Conservation (phyloP, 2,113 vertebrate genomes). For the Enhydra lutris region DNA sequence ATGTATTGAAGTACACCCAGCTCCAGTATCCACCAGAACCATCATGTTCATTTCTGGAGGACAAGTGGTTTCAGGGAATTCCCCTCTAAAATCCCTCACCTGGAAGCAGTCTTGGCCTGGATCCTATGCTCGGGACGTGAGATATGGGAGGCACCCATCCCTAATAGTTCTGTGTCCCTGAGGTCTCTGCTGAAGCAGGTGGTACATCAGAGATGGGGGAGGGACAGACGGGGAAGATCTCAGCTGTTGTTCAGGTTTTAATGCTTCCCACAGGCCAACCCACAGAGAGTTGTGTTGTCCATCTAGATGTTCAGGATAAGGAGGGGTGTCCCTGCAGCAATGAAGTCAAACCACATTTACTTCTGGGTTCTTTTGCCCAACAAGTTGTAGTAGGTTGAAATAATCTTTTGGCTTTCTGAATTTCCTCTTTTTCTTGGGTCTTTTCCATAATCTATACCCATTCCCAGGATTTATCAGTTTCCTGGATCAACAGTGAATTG, state of each 20-base stretch:
- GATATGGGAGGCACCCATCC: background rate
- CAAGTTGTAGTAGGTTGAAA: background rate
- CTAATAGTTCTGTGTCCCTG: background rate
- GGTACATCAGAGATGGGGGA: background rate
- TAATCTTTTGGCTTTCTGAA: background rate
- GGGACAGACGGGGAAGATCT: background rate
- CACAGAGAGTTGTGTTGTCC: background rate
- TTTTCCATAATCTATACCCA: background rate
- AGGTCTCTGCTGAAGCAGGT: background rate
- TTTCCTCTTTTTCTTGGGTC: background rate
- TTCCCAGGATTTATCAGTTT: background rate
- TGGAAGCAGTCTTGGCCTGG: background rate
- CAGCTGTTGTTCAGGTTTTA: background rate
- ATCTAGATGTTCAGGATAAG: background rate
- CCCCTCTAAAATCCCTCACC: background rate
- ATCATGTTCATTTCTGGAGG: background rate
- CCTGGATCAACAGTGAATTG: background rate
- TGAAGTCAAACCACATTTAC: background rate
- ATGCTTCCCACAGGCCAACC: background rate
- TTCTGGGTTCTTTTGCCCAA: background rate
- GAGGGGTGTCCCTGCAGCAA: background rate
- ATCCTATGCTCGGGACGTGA: fast-evolving
- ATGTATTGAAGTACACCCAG: background rate
- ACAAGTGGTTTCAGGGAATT: background rate
- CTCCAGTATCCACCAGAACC: background rate